Percentiles rank a stretch among this genome's conserved stretches.
These are phyloP conservation scores for Corydoras sp. DNA, from an alignment of 2,113 vertebrate genomes.

Conservation along the genomic window DNA sequence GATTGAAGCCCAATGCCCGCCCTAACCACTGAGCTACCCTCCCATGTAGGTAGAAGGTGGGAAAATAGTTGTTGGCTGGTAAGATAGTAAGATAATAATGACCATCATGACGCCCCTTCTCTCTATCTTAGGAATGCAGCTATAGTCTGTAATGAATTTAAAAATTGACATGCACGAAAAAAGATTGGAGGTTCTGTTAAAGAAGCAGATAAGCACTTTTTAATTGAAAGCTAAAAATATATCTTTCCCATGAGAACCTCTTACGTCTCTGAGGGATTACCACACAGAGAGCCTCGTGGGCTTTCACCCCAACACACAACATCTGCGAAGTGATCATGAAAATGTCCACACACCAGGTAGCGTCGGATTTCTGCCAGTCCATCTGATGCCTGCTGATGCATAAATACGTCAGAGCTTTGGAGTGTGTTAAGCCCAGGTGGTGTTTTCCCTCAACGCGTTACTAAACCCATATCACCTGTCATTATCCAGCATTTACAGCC, in stretches of 20 bases:
- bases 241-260: neutral
- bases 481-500: slow-evolving; percentile 1
- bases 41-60: too few species aligned
- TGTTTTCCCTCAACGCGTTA: neutral
- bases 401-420: neutral
- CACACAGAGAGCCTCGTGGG: neutral
- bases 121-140: too few species aligned
- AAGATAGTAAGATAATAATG: too few species aligned
- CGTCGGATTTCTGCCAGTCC: neutral
- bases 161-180: too few species aligned
- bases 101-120: too few species aligned
- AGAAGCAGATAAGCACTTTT: neutral
- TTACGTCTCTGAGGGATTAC: neutral
- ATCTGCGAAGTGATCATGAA: neutral
- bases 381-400: slow-evolving; percentile 3
- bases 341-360: slow-evolving; percentile 4
- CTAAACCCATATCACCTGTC: neutral
- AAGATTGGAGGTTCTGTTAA: too few species aligned
- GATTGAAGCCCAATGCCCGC: too few species aligned
- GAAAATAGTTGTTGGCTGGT: too few species aligned
- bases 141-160: too few species aligned
- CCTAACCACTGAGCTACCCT: too few species aligned
- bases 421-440: slow-evolving; percentile 1
- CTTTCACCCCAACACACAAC: neutral
- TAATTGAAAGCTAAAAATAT: neutral